A percentile compares a stretch with the other conserved stretches of the same genome.
Evolutionary conservation across 1,140 invertebrate genomes (phyloP).

Genomic region (Batillaria attramentaria): DNA sequence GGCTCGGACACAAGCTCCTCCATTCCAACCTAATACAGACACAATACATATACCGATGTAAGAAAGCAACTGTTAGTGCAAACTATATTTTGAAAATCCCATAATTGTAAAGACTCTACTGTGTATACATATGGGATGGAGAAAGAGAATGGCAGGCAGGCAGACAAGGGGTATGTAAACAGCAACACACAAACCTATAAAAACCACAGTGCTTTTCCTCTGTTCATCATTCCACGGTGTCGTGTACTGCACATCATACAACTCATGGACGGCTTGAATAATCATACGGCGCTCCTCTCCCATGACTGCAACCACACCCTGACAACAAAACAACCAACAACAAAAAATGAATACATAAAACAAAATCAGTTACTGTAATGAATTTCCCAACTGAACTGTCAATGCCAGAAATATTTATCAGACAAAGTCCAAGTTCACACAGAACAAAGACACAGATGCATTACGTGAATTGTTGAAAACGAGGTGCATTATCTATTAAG

Average conservation of each 20-base stretch:
- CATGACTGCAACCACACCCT: constrained; percentile 63
- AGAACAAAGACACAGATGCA: background rate
- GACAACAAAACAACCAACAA: too few species aligned
- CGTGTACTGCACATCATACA: constrained; percentile 64
- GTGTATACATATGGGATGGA: too few species aligned
- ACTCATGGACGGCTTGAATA: constrained; percentile 66
- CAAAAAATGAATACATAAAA: too few species aligned
- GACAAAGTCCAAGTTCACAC: background rate
- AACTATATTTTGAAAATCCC: too few species aligned
- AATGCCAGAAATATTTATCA: background rate
- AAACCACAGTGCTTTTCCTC: constrained; percentile 57
- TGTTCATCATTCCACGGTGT: constrained; percentile 49
- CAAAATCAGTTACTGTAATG: background rate
- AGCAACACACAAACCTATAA: constrained; percentile 58
- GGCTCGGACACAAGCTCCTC: too few species aligned
- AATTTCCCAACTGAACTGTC: background rate
- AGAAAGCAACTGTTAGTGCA: too few species aligned
- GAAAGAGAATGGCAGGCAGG: too few species aligned
- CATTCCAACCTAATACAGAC: too few species aligned
- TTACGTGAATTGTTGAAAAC: too few species aligned
- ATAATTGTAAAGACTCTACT: too few species aligned
- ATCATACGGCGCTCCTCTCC: constrained; percentile 49
- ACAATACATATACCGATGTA: too few species aligned
- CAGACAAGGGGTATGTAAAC: background rate
- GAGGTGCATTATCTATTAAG: background rate